phyloP scores from a whole-genome alignment of 2,113 vertebrate species.

The Urocolius indicus region DNA sequence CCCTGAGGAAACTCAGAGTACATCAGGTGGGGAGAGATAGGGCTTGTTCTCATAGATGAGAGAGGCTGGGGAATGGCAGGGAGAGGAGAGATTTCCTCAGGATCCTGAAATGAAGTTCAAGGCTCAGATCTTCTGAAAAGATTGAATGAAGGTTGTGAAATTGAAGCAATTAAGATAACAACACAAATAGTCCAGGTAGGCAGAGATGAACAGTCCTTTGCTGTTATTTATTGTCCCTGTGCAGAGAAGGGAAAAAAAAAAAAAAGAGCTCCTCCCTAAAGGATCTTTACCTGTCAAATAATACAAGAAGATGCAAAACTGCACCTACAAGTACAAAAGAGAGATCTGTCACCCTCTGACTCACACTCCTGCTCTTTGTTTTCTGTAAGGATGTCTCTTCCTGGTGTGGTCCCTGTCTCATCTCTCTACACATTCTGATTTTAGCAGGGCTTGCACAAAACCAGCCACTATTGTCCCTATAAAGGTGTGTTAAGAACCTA shows the following conservation, averaged over 20 bases:
- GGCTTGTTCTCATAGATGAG: conserved; percentile 47
- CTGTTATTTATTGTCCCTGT: not conserved
- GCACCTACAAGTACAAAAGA: not conserved
- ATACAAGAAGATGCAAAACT: not conserved
- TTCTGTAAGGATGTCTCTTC: not conserved
- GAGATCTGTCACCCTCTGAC: not conserved
- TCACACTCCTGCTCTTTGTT: not conserved
- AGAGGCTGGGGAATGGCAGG: conserved; percentile 51
- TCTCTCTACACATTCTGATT: not conserved
- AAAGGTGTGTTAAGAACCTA: not conserved
- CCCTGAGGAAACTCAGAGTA: conserved; percentile 63
- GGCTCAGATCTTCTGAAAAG: conserved; percentile 63
- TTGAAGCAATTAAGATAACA: conserved; percentile 42
- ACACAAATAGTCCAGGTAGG: conserved; percentile 14
- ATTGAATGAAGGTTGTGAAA: conserved; percentile 37
- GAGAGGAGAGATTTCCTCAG: conserved; percentile 58
- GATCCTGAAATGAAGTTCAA: conserved; percentile 71
- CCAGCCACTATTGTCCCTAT: not conserved
- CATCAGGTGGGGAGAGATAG: conserved; percentile 42
- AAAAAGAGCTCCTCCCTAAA: not conserved
- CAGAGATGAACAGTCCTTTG: not conserved
- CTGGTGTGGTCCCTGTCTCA: not conserved
- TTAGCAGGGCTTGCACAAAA: not conserved
- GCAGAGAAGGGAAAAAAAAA: not conserved
- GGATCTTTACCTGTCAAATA: not conserved